Evolutionary conservation across 2,888 invertebrate genomes (phyloP).

Genomic region (Thymelicus acteon): DNA sequence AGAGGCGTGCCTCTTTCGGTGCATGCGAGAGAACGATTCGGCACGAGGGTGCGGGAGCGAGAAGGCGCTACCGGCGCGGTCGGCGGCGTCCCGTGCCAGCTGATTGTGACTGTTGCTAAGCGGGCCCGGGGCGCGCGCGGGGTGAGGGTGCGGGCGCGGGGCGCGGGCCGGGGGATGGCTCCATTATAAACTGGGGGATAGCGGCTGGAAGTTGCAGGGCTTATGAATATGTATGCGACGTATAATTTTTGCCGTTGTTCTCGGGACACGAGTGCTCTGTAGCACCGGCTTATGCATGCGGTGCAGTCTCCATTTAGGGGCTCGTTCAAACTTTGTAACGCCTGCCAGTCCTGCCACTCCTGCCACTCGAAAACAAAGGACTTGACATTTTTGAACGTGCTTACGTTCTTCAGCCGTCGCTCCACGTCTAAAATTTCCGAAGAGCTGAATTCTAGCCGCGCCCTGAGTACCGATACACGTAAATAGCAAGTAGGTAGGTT

Average conservation of each 20-base stretch:
- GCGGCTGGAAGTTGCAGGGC: conserved; percentile 46
- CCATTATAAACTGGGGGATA: conserved; percentile 43
- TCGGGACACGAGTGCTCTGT: conserved; percentile 38
- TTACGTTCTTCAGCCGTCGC: not conserved
- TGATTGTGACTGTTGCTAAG: conserved; percentile 53
- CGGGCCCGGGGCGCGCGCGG: conserved; percentile 25
- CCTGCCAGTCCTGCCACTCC: conserved; percentile 4
- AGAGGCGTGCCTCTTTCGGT: conserved; percentile 31
- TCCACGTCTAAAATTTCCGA: not conserved
- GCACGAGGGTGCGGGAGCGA: conserved; percentile 23
- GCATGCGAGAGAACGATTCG: conserved; percentile 25
- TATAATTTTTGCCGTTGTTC: conserved; percentile 46
- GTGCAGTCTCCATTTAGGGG: conserved; percentile 41
- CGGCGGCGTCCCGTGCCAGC: conserved; percentile 40
- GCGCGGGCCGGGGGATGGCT: conserved; percentile 33
- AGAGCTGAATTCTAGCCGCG: not conserved
- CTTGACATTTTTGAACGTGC: conserved; percentile 14
- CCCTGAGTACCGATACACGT: too few relatives aligned
- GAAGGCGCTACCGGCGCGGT: conserved; percentile 27
- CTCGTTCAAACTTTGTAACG: conserved; percentile 26
- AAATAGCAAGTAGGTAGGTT: too few relatives aligned
- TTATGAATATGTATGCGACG: conserved; percentile 49
- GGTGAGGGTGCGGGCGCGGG: conserved; percentile 19
- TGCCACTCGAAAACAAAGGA: conserved; percentile 27
- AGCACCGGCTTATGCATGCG: conserved; percentile 42